phyloP scores from a whole-genome alignment of 2,797 vertebrate species.

The Channallabes apus region DNA sequence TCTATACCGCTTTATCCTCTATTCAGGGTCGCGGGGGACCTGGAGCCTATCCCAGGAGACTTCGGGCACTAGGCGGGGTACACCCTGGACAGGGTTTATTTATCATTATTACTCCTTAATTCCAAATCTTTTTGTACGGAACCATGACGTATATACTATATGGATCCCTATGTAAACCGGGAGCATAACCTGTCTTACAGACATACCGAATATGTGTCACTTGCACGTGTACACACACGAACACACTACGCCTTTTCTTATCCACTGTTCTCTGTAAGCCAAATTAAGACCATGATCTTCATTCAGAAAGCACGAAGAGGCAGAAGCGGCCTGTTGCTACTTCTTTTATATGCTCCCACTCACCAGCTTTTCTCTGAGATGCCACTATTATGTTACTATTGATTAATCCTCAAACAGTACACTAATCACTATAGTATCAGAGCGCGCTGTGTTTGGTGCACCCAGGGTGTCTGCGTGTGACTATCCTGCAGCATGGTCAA shows the following conservation, averaged over 20 bases:
- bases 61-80: too few species aligned
- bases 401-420: slow-evolving; percentile 38
- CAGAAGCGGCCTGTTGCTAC: not conserved
- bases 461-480: not conserved
- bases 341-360: slow-evolving; percentile 27
- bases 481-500: not conserved
- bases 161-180: too few species aligned
- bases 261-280: slow-evolving; percentile 9
- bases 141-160: too few species aligned
- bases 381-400: slow-evolving; percentile 22
- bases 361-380: slow-evolving; percentile 21
- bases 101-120: too few species aligned
- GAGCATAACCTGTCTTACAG: too few species aligned
- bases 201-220: not conserved
- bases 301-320: not conserved
- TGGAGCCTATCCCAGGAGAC: too few species aligned
- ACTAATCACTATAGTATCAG: slow-evolving; percentile 18
- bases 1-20: too few species aligned
- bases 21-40: too few species aligned
- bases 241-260: not conserved
- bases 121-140: not conserved
- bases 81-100: too few species aligned
- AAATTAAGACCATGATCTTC: slow-evolving; percentile 24
- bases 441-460: slow-evolving; percentile 12
- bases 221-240: not conserved